These are phyloP conservation scores for Drosophila trapezifrons DNA, from an alignment of 1,140 invertebrate species.

Conservation along the genomic window DNA sequence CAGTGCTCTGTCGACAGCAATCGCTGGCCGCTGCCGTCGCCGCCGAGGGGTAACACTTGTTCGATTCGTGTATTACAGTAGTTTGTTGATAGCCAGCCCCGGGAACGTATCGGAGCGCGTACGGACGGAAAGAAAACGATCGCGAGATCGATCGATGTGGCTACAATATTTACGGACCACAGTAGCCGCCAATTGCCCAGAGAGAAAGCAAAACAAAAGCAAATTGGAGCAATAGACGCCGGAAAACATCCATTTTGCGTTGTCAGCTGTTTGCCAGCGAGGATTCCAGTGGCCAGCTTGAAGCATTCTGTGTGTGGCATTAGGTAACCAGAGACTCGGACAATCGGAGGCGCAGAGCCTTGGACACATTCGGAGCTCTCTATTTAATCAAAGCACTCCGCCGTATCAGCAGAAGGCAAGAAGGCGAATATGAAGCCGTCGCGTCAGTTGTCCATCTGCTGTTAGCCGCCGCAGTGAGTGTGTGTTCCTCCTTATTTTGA, in stretches of 20 bases:
- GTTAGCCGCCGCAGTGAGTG: constrained; percentile 22
- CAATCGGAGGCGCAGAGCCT: constrained; percentile 2
- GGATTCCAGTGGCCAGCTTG: constrained; percentile 23
- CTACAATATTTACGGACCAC: constrained; percentile 55
- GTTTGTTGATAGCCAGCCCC: constrained; percentile 76
- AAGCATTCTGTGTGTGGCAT: constrained; percentile 40
- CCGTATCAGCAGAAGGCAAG: constrained; percentile 38
- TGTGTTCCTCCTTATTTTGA: constrained; percentile 30
- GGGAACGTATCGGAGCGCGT: constrained; percentile 21
- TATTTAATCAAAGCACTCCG: constrained; percentile 9
- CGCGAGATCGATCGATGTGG: constrained; percentile 59
- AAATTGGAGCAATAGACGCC: constrained; percentile 30
- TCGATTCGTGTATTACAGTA: constrained; percentile 81
- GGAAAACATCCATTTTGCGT: constrained; percentile 22
- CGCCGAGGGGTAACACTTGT: constrained; percentile 74
- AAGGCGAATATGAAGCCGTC: constrained; percentile 28
- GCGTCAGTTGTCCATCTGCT: constrained; percentile 43
- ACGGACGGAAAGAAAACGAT: constrained; percentile 34
- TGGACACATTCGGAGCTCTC: constrained; percentile 6
- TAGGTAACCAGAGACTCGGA: constrained; percentile 62
- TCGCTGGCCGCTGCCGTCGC: constrained; percentile 28
- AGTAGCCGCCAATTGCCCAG: constrained; percentile 28
- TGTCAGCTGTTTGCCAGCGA: constrained; percentile 19
- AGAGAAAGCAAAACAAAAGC: constrained; percentile 12
- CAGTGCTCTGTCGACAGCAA: constrained; percentile 15